Conservation (phyloP, 2,888 invertebrate species). For the Drosophila tanythrix region DNA sequence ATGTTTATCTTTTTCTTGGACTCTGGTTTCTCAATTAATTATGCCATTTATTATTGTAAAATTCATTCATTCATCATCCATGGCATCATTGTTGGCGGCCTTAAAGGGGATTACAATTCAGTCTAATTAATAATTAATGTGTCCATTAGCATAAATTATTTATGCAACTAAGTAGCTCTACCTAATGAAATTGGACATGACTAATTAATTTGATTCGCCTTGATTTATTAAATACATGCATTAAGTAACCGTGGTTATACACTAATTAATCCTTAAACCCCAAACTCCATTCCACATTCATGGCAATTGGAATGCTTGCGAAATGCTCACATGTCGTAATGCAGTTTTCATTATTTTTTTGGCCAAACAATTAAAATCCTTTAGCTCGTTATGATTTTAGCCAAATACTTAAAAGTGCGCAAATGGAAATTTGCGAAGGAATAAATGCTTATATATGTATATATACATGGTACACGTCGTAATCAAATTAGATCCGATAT, state of each 20-base stretch:
- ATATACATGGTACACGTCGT: conserved; percentile 35
- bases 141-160: conserved; percentile 36
- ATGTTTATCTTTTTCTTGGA: neutral
- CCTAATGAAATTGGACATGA: conserved; percentile 51
- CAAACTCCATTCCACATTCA: neutral
- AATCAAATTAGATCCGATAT: conserved; percentile 72
- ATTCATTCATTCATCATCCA: neutral
- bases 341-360: conserved; percentile 20
- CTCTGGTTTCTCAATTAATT: neutral
- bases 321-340: neutral
- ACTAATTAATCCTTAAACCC: conserved; percentile 19
- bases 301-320: neutral
- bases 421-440: conserved; percentile 38
- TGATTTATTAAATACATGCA: conserved; percentile 42
- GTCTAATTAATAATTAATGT: conserved; percentile 37
- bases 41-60: conserved; percentile 12
- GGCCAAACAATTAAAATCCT: conserved; percentile 22
- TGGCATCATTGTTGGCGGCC: conserved; percentile 11
- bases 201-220: conserved; percentile 46
- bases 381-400: conserved; percentile 36
- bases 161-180: conserved; percentile 7
- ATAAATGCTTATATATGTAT: conserved; percentile 5
- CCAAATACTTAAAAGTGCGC: conserved; percentile 45
- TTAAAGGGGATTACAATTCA: conserved; percentile 21
- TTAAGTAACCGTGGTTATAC: conserved; percentile 28